Percentiles rank a stretch among this genome's conserved stretches.
These are phyloP conservation scores for Tridacna gigas DNA, from an alignment of 2,888 invertebrate species.

Conservation along the genomic window DNA sequence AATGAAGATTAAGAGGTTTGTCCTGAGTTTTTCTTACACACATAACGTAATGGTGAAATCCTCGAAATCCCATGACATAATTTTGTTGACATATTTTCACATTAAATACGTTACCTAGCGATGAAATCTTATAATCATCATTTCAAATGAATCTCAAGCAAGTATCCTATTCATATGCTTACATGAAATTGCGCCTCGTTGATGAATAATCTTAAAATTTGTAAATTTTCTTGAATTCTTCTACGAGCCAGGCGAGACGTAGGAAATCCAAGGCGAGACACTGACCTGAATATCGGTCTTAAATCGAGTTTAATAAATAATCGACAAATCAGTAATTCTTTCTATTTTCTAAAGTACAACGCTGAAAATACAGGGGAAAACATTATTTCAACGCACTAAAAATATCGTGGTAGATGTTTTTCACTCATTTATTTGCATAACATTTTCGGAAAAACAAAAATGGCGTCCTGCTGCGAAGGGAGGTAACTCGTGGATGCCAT, in stretches of 20 bases:
- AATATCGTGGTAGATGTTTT: not conserved
- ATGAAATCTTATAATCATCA: not conserved
- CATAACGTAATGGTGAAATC: not conserved
- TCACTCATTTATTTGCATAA: conserved; percentile 25
- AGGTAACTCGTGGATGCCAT: conserved; percentile 35
- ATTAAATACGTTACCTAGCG: not conserved
- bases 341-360: not conserved
- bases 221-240: not conserved
- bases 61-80: conserved; percentile 39
- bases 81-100: conserved; percentile 58
- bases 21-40: not conserved
- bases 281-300: conserved; percentile 41
- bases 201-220: not conserved
- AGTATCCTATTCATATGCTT: not conserved
- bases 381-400: no score
- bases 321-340: not conserved
- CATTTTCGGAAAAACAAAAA: conserved; percentile 62
- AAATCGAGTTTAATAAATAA: not conserved
- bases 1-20: not conserved
- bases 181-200: not conserved
- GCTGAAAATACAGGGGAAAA: no score
- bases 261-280: conserved; percentile 62
- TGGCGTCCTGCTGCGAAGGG: conserved; percentile 57
- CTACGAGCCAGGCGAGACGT: conserved; percentile 63
- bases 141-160: not conserved